These are phyloP conservation scores for Lingula anatina DNA, from an alignment of 2,888 invertebrate genomes.

Conservation along the genomic window DNA sequence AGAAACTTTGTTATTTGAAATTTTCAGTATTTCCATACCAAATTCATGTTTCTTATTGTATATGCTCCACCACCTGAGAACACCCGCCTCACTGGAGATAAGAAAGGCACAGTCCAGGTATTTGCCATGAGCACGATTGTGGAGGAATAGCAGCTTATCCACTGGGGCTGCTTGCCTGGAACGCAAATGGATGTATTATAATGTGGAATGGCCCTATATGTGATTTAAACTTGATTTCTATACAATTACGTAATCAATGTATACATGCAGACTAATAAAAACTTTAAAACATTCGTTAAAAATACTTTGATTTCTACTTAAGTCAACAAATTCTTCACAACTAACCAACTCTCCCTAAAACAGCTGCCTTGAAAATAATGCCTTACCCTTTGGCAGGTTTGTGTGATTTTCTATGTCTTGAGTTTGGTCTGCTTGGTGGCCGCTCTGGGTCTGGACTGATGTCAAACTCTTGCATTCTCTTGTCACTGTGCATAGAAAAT, in stretches of 20 bases:
- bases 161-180: conserved; percentile 41
- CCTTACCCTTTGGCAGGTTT: conserved; percentile 36
- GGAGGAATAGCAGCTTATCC: conserved; percentile 46
- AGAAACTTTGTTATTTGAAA: too few relatives aligned
- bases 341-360: too few relatives aligned
- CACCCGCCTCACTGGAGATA: conserved; percentile 48
- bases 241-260: too few relatives aligned
- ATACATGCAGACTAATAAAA: neutral
- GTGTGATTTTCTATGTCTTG: conserved; percentile 38
- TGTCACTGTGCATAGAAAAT: too few relatives aligned
- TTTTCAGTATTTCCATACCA: conserved; percentile 25
- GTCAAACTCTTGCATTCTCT: too few relatives aligned
- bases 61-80: conserved; percentile 47
- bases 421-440: conserved; percentile 46
- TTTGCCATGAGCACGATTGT: conserved; percentile 25
- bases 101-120: conserved; percentile 37
- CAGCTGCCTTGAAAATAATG: too few relatives aligned
- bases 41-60: conserved; percentile 33
- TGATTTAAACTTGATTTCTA: too few relatives aligned
- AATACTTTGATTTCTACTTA: neutral
- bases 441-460: too few relatives aligned
- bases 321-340: too few relatives aligned
- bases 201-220: too few relatives aligned
- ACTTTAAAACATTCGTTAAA: neutral
- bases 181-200: conserved; percentile 7